Percentiles rank a stretch among this genome's conserved stretches.
Conservation (phyloP, 1,140 invertebrate genomes). For the Drosophila lini region DNA sequence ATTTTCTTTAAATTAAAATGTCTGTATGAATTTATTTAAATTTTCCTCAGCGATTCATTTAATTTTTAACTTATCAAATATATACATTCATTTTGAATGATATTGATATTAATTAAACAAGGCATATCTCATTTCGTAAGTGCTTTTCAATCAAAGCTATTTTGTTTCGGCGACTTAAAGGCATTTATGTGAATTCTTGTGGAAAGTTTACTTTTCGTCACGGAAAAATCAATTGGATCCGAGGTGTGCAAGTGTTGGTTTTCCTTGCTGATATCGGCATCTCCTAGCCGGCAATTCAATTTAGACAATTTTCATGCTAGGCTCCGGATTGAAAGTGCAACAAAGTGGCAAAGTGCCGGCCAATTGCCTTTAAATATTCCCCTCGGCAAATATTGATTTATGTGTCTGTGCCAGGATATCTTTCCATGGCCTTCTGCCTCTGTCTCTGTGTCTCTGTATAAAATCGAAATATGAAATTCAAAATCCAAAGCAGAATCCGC, state of each 20-base stretch:
- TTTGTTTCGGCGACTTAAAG: slow-evolving; percentile 12
- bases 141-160: background rate
- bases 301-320: slow-evolving; percentile 55
- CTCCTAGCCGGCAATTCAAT: slow-evolving; percentile 46
- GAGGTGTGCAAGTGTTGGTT: background rate
- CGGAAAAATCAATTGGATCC: slow-evolving; percentile 26
- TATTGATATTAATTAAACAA: background rate
- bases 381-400: slow-evolving; percentile 70
- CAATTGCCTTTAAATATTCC: slow-evolving; percentile 58
- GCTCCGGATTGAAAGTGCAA: slow-evolving; percentile 32
- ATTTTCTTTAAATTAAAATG: background rate
- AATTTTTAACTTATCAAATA: slow-evolving; percentile 4
- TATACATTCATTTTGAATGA: background rate
- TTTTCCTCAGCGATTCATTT: background rate
- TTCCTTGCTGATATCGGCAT: slow-evolving; percentile 26
- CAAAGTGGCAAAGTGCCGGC: slow-evolving; percentile 46
- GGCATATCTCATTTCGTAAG: background rate
- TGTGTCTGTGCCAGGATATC: slow-evolving; percentile 12
- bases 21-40: too few species aligned
- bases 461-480: slow-evolving; percentile 47
- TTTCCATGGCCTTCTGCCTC: background rate
- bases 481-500: slow-evolving; percentile 43
- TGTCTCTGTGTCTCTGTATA: background rate
- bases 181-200: slow-evolving; percentile 17
- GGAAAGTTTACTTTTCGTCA: slow-evolving; percentile 5